Evolutionary conservation across 2,888 invertebrate genomes (phyloP).

Genomic region (Ormyrus labotus): DNA sequence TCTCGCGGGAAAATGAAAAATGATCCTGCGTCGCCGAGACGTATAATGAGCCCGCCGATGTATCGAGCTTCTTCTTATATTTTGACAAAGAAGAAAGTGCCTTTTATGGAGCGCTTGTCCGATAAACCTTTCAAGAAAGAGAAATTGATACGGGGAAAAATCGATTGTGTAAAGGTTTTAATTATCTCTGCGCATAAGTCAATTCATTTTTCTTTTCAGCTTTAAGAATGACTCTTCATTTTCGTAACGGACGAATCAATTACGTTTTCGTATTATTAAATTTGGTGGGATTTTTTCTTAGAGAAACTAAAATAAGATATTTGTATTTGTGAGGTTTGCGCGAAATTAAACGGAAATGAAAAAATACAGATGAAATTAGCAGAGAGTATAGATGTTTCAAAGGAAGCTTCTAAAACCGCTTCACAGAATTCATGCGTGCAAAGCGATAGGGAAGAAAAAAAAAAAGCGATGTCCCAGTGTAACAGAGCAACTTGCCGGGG

Average conservation of each 20-base stretch:
- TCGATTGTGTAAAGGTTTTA: background rate
- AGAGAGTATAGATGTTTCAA: no score
- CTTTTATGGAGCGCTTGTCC: slow-evolving; percentile 10
- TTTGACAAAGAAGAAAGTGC: slow-evolving; percentile 37
- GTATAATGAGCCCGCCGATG: slow-evolving; percentile 48
- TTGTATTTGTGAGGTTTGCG: no score
- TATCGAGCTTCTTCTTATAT: slow-evolving; percentile 40
- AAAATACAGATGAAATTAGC: no score
- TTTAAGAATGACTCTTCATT: no score
- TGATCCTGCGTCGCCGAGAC: slow-evolving; percentile 46
- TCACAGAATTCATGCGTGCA: background rate
- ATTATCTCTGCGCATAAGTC: no score
- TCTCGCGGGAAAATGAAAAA: slow-evolving; percentile 55
- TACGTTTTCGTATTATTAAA: no score
- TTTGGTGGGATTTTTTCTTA: no score
- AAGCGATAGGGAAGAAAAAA: background rate
- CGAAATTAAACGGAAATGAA: no score
- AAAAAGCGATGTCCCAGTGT: background rate
- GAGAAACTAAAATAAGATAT: no score
- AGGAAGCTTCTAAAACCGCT: no score
- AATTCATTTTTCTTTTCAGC: no score
- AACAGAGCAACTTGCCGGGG: slow-evolving; percentile 5
- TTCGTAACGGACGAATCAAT: no score
- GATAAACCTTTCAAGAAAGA: slow-evolving; percentile 47
- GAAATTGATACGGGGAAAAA: slow-evolving; percentile 47